Base-by-base conservation (phyloP, 2,888 invertebrate species). In the Dexiosoma caninum region DNA sequence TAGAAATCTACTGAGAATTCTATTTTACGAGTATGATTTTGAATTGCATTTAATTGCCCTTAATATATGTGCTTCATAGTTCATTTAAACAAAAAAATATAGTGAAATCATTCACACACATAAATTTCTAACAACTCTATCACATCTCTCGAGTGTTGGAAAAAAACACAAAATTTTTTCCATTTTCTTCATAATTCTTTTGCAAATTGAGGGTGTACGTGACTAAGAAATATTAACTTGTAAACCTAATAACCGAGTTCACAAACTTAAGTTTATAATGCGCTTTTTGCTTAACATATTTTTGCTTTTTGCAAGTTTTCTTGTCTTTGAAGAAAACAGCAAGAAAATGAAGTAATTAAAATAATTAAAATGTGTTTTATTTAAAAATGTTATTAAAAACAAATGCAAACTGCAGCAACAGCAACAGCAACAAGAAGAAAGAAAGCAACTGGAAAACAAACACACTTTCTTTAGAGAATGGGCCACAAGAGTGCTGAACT, bases 231-330 rank as follows among this genome's bases (percentile, higher is more conserved):
- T 67, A 81, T 81, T 81, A 77, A 77, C 67, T 77, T 72, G 71
- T 72, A 76, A 81, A 81, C 80, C 80, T 53, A 81, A 81, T 77
- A 81, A 81, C 80, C 80, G 80, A 76, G 77, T 81, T 81, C 80
- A 72, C 80, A 77, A 76, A 67, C 76, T 69, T 72, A 60, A 72
- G 53, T 35, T 66, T 60, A 44, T 60, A 71, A 60, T 72, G 44
- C 44, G 27, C 53, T 64, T 64, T 55, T 64, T 72, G 42, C 51
- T 62, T 57, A 32, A 51, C 27, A 72, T 35, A 57, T 37, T 59
- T n/a, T n/a, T 40, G 19, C 40, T 40, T 71, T 60, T 27, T 6
- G 14, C 8, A 16, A 5, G 40, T 51, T 14, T 40, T 71, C 6
- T 4, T 46, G 23, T 14, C 16, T n/a, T 7, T 32, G 21, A 27